Percentiles rank a stretch among this genome's conserved stretches.
These are phyloP conservation scores for Sebastes itinus DNA, from an alignment of 2,797 vertebrate genomes.

Conservation along the genomic window DNA sequence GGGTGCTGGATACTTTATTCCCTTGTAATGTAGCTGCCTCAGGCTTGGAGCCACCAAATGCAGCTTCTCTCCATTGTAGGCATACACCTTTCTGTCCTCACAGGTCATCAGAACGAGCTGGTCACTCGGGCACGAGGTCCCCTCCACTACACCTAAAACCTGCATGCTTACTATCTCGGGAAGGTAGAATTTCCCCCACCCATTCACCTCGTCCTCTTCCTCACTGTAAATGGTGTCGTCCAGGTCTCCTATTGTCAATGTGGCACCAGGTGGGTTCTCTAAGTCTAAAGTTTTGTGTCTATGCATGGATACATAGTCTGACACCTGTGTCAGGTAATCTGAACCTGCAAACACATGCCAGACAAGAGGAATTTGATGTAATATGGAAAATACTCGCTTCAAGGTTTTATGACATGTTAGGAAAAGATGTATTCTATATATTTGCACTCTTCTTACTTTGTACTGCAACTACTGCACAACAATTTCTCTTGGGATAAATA, in stretches of 20 bases:
- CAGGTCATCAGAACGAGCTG: conserved; percentile 53
- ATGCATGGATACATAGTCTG: accelerated
- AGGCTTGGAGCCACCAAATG: conserved; percentile 26
- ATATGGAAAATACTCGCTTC: not conserved
- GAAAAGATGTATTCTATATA: not conserved
- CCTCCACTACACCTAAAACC: conserved; percentile 21
- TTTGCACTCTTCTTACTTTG: too few species aligned
- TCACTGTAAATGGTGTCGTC: conserved; percentile 13
- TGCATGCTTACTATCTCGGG: not conserved
- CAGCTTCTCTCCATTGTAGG: conserved; percentile 48
- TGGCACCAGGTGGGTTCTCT: not conserved
- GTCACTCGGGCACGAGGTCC: not conserved
- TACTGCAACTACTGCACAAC: too few species aligned
- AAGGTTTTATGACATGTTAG: not conserved
- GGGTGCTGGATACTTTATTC: conserved; percentile 22
- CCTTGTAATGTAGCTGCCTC: accelerated
- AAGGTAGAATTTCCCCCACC: conserved; percentile 46
- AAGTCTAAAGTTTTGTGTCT: accelerated
- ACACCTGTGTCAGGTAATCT: accelerated
- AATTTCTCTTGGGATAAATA: not conserved
- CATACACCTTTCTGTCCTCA: conserved; percentile 27
- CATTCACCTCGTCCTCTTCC: not conserved
- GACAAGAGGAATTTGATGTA: not conserved
- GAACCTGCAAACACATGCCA: conserved; percentile 1
- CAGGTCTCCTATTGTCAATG: not conserved